A percentile compares a stretch with the other conserved stretches of the same genome.
Evolutionary conservation across 37 sponge, comb jelly and placozoan species (phyloP).

Genomic region (Ianthella basta): DNA sequence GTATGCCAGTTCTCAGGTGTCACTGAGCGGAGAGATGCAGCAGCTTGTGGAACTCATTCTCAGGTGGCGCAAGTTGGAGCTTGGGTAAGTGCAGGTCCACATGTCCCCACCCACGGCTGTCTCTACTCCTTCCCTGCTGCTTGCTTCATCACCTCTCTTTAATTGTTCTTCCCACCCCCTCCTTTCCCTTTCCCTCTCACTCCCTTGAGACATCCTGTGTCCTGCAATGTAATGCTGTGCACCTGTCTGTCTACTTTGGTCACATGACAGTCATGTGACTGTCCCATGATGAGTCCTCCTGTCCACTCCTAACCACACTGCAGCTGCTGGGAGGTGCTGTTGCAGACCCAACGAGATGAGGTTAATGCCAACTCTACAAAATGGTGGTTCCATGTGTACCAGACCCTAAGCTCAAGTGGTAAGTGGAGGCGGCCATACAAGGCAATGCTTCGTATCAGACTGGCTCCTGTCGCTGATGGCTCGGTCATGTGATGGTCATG

Average conservation of each 20-base stretch:
- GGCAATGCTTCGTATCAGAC: background rate
- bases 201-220: background rate
- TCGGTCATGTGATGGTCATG: background rate
- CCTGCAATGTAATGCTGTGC: background rate
- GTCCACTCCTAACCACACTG: too few species aligned
- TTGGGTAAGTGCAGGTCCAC: conserved; percentile 47
- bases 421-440: background rate
- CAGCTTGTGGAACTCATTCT: conserved; percentile 66
- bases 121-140: background rate
- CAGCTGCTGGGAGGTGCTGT: conserved; percentile 67
- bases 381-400: conserved; percentile 83
- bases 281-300: too few species aligned
- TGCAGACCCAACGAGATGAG: conserved; percentile 32
- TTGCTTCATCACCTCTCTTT: too few species aligned
- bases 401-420: conserved; percentile 23
- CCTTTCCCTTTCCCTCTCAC: background rate
- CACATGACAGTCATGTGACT: too few species aligned
- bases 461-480: background rate
- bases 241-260: too few species aligned
- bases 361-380: background rate
- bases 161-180: background rate
- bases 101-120: background rate
- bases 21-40: conserved; percentile 56
- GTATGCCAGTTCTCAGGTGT: conserved; percentile 73
- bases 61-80: conserved; percentile 84